Base-by-base conservation (phyloP, 1,140 invertebrate species). In the Antheraea mylitta region DNA sequence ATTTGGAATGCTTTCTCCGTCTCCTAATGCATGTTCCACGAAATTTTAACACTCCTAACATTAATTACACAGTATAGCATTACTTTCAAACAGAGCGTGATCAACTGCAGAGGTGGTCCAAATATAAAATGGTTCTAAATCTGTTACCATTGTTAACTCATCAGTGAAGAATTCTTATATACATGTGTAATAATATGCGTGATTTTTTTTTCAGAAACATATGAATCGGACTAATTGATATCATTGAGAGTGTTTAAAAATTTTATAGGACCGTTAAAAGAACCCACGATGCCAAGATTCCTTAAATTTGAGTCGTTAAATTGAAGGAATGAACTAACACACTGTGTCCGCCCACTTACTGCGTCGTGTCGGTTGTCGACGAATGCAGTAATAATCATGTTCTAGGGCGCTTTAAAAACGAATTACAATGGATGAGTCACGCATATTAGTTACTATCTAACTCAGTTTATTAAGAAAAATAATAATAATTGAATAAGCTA, bases 241-340 rank as follows among this genome's bases (percentile, higher is more conserved):
- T 64, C 18, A 42, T 30, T 42, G 38, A 45, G 18, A 18, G 18
- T 7, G 11, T 42, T 7, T 42, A 42, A 42, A 42, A 42, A 30
- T 42, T 2, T 42, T 42, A 42, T 42, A 16, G 18, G 0, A 45
- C n/a, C 10, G 8, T 38, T 7, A 42, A 45, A 45, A 38, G 62
- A 30, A 11, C 10, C 16, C n/a, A 61, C 30, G 36, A 38, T 67
- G 62, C 42, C 22, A 70, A 70, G 69, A 76, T 76, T 72, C 79
- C 73, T 69, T 74, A 72, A 70, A 66, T 73, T 74, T 70, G 69
- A 75, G 68, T 61, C 72, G 70, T 85, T 84, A 83, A 82, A 86
- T 85, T 84, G 80, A 79, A 78, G 79, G 77, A 86, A 79, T 82
- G 73, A 72, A 80, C 71, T 85, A 84, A 83, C 79, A 78, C 74